Conservation (phyloP, 2,888 invertebrate species). For the Heliconius cydno region DNA sequence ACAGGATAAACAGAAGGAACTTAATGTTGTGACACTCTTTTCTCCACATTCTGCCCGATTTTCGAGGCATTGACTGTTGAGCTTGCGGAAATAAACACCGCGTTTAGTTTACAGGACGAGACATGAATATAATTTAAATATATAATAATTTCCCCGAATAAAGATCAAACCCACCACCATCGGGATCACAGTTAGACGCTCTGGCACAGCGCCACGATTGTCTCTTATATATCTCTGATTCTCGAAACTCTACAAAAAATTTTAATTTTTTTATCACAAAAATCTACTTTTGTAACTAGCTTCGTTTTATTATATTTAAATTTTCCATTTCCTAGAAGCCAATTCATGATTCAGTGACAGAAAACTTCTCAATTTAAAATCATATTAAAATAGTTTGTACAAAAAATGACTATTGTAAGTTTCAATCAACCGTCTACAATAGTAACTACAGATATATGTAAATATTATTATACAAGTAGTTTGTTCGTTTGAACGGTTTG, state of each 20-base stretch:
- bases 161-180: background rate
- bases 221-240: background rate
- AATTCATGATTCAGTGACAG: background rate
- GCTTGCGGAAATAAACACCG: background rate
- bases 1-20: background rate
- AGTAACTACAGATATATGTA: background rate
- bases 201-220: background rate
- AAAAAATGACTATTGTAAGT: background rate
- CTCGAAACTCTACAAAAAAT: background rate
- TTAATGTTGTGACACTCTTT: background rate
- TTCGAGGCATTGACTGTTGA: background rate
- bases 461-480: background rate
- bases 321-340: background rate
- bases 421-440: background rate
- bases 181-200: background rate
- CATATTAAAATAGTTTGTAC: background rate
- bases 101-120: background rate
- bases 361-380: conserved; percentile 1
- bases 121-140: background rate
- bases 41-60: background rate
- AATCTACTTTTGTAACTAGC: background rate
- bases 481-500: background rate
- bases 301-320: background rate
- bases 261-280: background rate
- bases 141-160: too few species aligned